A percentile compares a stretch with the other conserved stretches of the same genome.
Evolutionary conservation across 2,797 vertebrate genomes (phyloP).

Genomic region (Sebastolobus alascanus): DNA sequence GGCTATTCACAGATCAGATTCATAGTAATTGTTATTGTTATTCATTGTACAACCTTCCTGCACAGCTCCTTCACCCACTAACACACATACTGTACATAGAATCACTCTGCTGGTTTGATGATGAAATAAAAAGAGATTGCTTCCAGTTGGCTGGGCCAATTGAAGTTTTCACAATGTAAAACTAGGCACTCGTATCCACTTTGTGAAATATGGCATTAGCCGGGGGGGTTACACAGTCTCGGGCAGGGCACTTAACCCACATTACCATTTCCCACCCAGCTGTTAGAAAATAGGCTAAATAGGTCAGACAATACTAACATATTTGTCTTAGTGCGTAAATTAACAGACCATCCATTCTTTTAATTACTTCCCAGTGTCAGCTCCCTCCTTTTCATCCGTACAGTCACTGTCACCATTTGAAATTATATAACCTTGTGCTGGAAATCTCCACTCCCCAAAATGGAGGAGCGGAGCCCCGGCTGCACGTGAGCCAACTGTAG

Average conservation of each 20-base stretch:
- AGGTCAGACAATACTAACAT: slow-evolving; percentile 64
- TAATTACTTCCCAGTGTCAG: slow-evolving; percentile 46
- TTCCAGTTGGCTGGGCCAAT: slow-evolving; percentile 59
- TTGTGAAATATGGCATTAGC: slow-evolving; percentile 54
- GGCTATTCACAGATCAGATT: slow-evolving; percentile 14
- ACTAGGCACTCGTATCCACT: slow-evolving; percentile 46
- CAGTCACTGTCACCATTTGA: slow-evolving; percentile 62
- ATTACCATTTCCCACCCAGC: slow-evolving; percentile 48
- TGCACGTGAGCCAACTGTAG: slow-evolving; percentile 79
- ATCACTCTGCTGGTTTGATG: slow-evolving; percentile 44
- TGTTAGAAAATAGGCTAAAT: slow-evolving; percentile 55
- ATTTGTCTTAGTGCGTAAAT: slow-evolving; percentile 36
- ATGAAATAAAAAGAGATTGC: slow-evolving; percentile 56
- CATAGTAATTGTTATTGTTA: slow-evolving; percentile 9
- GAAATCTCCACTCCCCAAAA: slow-evolving; percentile 76
- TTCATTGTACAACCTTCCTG: slow-evolving; percentile 13
- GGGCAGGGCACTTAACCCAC: slow-evolving; percentile 71
- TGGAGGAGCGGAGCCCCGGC: slow-evolving; percentile 73
- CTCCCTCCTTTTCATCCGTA: slow-evolving; percentile 38
- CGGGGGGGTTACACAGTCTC: slow-evolving; percentile 31
- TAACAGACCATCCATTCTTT: slow-evolving; percentile 52
- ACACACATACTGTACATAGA: slow-evolving; percentile 27
- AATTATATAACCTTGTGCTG: slow-evolving; percentile 66
- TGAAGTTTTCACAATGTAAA: slow-evolving; percentile 58
- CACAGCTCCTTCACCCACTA: slow-evolving; percentile 27